Conservation (phyloP, 2,113 vertebrate genomes). For the Opisthocomus hoazin region DNA sequence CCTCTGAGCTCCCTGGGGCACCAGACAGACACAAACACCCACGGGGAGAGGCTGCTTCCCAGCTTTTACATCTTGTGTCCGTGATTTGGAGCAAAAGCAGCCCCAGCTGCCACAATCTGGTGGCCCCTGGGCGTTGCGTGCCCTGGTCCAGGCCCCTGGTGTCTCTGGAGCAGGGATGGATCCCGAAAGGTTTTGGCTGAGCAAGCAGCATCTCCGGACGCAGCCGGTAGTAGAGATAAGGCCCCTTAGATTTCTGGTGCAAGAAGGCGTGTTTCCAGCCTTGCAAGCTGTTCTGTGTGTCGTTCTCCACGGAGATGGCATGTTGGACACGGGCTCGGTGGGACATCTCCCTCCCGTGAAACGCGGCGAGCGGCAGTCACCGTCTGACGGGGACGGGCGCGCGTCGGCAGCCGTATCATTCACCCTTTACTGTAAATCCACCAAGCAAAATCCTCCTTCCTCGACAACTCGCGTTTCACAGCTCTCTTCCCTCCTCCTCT, state of each 20-base stretch:
- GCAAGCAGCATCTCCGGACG: not conserved
- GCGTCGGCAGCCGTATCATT: not conserved
- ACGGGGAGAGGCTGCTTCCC: not conserved
- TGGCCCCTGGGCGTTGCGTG: not conserved
- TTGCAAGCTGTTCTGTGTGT: not conserved
- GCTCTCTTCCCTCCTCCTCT: not conserved
- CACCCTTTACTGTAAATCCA: not conserved
- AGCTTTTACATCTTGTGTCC: not conserved
- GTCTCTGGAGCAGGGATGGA: not conserved
- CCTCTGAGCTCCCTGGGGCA: not conserved
- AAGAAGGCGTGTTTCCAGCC: accelerated
- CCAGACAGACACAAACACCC: accelerated
- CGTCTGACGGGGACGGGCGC: not conserved
- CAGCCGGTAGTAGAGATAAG: not conserved
- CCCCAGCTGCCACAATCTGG: not conserved
- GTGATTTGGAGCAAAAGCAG: not conserved
- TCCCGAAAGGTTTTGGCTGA: not conserved
- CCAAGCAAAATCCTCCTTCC: not conserved
- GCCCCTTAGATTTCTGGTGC: not conserved
- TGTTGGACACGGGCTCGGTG: accelerated
- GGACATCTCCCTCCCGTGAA: not conserved
- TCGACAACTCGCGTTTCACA: not conserved
- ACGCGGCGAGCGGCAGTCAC: not conserved
- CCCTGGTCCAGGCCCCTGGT: not conserved
- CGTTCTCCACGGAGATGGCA: not conserved